Evolutionary conservation across 2,113 vertebrate species (phyloP).

Genomic region (human): DNA sequence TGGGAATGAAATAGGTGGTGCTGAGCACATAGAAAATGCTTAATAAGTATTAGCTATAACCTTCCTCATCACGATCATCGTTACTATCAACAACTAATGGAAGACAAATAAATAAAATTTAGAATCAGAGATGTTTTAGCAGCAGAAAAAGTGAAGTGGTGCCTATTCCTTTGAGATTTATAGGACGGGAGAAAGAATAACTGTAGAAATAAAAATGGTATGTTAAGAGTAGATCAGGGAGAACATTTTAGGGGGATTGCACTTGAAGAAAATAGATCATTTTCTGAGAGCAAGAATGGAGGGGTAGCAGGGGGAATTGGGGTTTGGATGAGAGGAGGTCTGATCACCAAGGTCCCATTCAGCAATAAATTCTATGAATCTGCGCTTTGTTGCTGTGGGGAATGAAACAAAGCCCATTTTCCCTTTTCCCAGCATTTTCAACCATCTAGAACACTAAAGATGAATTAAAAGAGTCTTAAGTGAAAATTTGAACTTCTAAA

Average conservation of each 20-base stretch:
- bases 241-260: slow-evolving; percentile 25
- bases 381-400: slow-evolving; percentile 42
- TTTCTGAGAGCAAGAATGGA: slow-evolving; percentile 14
- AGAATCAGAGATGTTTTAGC: slow-evolving; percentile 25
- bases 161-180: slow-evolving; percentile 32
- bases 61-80: neutral
- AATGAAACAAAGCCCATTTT: slow-evolving; percentile 10
- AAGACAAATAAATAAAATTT: neutral
- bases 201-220: slow-evolving; percentile 20
- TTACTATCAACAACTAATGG: neutral
- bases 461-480: slow-evolving; percentile 8
- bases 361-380: slow-evolving; percentile 47
- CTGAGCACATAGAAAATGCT: neutral
- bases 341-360: slow-evolving; percentile 13
- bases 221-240: slow-evolving; percentile 5
- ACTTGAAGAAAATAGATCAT: slow-evolving; percentile 52
- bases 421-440: slow-evolving; percentile 24
- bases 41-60: neutral
- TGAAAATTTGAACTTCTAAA: slow-evolving; percentile 34
- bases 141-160: slow-evolving; percentile 10
- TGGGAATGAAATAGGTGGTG: neutral
- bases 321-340: neutral
- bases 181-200: neutral
- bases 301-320: neutral
- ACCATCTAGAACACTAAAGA: slow-evolving; percentile 5